phyloP scores from a whole-genome alignment of 2,797 vertebrate species.

The Sebastes oblongus region DNA sequence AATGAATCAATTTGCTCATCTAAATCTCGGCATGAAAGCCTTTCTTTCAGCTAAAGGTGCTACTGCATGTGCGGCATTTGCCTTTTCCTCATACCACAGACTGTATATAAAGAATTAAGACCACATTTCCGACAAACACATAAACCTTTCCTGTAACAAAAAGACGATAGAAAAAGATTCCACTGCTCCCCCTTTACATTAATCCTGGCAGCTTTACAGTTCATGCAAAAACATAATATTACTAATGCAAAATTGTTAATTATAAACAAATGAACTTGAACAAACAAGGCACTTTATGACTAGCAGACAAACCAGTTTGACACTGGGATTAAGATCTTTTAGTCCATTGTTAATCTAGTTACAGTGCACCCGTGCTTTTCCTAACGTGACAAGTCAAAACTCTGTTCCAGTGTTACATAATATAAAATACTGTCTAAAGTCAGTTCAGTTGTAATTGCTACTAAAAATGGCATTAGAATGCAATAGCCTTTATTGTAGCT shows the following conservation, averaged over 20 bases:
- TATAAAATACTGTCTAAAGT: background rate
- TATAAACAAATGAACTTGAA: background rate
- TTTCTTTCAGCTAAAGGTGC: background rate
- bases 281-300: background rate
- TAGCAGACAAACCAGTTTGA: background rate
- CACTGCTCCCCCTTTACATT: background rate
- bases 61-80: background rate
- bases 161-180: background rate
- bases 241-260: background rate
- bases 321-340: background rate
- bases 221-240: background rate
- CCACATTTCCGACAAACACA: background rate
- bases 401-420: background rate
- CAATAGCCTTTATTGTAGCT: background rate
- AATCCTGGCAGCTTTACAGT: background rate
- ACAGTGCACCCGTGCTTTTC: background rate
- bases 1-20: background rate
- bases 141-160: background rate
- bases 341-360: too few relatives aligned
- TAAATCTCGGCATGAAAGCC: background rate
- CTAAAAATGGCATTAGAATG: background rate
- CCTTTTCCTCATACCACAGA: background rate
- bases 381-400: background rate
- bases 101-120: background rate
- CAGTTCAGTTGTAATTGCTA: background rate